Base-by-base conservation (phyloP, 2,888 invertebrate genomes). In the Seira ritae region DNA sequence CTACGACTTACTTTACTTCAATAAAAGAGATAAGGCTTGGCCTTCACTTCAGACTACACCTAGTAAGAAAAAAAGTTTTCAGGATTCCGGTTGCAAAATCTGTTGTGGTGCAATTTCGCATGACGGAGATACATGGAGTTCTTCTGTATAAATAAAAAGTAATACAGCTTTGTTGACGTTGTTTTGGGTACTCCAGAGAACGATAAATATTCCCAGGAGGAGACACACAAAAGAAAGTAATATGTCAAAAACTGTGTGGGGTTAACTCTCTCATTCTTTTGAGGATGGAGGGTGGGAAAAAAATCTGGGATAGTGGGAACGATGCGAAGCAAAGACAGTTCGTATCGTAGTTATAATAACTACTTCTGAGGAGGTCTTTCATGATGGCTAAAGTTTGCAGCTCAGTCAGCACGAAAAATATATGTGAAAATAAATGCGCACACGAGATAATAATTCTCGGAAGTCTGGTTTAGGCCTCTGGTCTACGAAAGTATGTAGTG, bases 231-330 rank as follows among this genome's bases (percentile, higher is more conserved):
- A 4, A 17, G 70, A 62, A 71, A 75, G 70, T 75, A 80, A 80
- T 75, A 80, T 74, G 80, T 74, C 74, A 69, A 80, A 62, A 68
- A 2, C 31, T 31, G 69, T 68, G 19, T 69, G 62, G 62, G 74
- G 74, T 69, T 73, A 68, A 80, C 68, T 73, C 17, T 46, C 70
- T 19, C 15, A 15, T 70, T 12, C 70, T 20, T 70, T 8, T 46
- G 24, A 69, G 60, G 31, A 55, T 1, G 10, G 24, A 42, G 42
- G 66, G 74, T 42, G 46, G 68, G 31, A 66, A 66, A 20, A 19
- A 17, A n/a, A 19, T 50, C 23, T 62, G 62, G 31, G 3, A 31
- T 31, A n/a, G n/a, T 31, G 31, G 8, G 31, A 31, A 31, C 31
- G 31, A n/a, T 60, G 60, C 8, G 60, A 60, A 20, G 65, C 65